These are phyloP conservation scores for Phthorimaea operculella DNA, from an alignment of 1,140 invertebrate species.

Conservation along the genomic window DNA sequence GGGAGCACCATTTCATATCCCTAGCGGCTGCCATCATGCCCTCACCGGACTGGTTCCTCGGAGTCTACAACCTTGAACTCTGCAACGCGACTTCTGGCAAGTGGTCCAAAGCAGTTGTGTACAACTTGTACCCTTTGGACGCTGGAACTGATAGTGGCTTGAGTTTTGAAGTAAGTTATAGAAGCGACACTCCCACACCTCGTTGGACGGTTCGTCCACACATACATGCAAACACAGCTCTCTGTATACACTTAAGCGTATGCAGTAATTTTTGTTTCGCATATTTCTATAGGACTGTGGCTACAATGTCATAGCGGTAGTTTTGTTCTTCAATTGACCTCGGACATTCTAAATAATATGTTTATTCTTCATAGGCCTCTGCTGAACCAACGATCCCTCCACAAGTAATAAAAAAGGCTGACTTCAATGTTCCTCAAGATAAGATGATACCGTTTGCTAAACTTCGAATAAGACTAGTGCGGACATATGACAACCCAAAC, in stretches of 20 bases:
- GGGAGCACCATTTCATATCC: constrained; percentile 42
- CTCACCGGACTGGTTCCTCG: constrained; percentile 59
- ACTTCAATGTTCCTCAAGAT: constrained; percentile 30
- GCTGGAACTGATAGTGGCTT: constrained; percentile 54
- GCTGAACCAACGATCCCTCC: constrained; percentile 52
- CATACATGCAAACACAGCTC: no score
- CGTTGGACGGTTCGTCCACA: no score
- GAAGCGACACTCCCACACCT: no score
- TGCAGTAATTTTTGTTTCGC: no score
- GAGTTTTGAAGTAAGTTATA: constrained; percentile 47
- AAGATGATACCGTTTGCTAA: constrained; percentile 47
- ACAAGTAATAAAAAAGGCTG: constrained; percentile 35
- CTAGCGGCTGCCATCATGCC: constrained; percentile 44
- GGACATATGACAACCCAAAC: constrained; percentile 38
- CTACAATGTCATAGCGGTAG: no score
- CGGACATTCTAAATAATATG: no score
- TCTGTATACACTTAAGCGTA: no score
- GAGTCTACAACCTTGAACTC: constrained; percentile 49
- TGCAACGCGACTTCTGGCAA: constrained; percentile 31
- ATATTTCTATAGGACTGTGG: no score
- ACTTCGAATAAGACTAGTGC: constrained; percentile 36
- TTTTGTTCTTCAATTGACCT: no score
- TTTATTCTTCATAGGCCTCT: no score
- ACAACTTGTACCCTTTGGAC: constrained; percentile 54
- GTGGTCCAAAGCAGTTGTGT: constrained; percentile 38